Percentiles rank a stretch among this genome's conserved stretches.
Conservation (phyloP, 2,113 vertebrate species). For the Puma concolor region DNA sequence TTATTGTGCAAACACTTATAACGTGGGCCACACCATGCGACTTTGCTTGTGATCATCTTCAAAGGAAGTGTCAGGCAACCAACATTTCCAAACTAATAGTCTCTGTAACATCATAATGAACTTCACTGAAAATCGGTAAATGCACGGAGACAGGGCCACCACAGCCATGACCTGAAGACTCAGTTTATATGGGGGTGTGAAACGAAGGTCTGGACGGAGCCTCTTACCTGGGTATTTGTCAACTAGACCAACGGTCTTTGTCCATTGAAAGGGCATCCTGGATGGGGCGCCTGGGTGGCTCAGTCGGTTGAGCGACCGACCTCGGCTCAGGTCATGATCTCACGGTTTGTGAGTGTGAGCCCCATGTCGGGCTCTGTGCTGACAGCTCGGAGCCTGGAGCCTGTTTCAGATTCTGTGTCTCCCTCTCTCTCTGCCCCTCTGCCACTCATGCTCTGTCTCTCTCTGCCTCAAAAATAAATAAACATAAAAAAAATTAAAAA, state of each 20-base stretch:
- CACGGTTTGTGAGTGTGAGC: too few relatives aligned
- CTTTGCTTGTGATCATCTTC: neutral
- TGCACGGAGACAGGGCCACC: neutral
- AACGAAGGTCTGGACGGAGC: neutral
- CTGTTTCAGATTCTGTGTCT: too few relatives aligned
- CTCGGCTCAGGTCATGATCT: too few relatives aligned
- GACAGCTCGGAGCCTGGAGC: too few relatives aligned
- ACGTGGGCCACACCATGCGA: neutral
- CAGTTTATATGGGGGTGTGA: neutral
- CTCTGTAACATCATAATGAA: neutral
- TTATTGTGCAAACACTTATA: neutral
- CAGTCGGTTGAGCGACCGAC: too few relatives aligned
- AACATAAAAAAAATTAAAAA: too few relatives aligned
- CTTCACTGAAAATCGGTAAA: neutral
- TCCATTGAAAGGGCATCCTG: neutral
- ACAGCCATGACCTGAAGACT: neutral
- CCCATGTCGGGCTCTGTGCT: too few relatives aligned
- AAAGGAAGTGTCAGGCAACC: neutral
- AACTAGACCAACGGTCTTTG: neutral
- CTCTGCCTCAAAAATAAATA: too few relatives aligned
- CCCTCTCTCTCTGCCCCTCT: too few relatives aligned
- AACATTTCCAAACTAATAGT: neutral
- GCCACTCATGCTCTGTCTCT: too few relatives aligned
- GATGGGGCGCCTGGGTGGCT: too few relatives aligned
- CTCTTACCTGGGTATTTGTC: neutral